Evolutionary conservation across 2,797 vertebrate genomes (phyloP).

Genomic region (Pangasius sanitwongsei): DNA sequence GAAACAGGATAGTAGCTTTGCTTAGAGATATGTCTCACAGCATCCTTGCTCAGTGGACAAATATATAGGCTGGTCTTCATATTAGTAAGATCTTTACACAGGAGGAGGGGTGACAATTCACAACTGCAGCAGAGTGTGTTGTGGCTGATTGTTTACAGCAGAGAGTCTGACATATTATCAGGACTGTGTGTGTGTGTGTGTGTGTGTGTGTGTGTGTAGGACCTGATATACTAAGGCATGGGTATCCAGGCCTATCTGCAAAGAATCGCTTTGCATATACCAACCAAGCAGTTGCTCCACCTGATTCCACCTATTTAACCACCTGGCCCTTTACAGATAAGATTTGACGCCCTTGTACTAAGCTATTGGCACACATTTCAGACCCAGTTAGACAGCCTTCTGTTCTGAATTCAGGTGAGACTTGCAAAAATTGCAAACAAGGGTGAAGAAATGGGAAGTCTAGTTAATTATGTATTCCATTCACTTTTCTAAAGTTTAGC

Average conservation of each 20-base stretch:
- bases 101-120: not conserved
- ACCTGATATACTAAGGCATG: too few relatives aligned
- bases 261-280: not conserved
- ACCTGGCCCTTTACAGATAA: not conserved
- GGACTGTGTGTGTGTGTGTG: not conserved
- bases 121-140: not conserved
- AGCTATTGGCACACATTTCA: not conserved
- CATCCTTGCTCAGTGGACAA: not conserved
- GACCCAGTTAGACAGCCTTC: not conserved
- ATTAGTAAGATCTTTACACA: not conserved
- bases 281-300: not conserved
- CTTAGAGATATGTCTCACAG: not conserved
- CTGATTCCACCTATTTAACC: not conserved
- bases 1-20: not conserved
- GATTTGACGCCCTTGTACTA: not conserved
- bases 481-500: not conserved
- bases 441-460: not conserved
- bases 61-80: not conserved
- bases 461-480: not conserved
- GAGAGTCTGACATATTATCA: not conserved
- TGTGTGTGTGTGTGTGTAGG: not conserved
- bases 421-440: not conserved
- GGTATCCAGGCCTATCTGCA: too few relatives aligned
- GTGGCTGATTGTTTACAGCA: not conserved
- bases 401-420: not conserved